Conservation (phyloP, 2,888 invertebrate species). For the Monochamus alternatus region DNA sequence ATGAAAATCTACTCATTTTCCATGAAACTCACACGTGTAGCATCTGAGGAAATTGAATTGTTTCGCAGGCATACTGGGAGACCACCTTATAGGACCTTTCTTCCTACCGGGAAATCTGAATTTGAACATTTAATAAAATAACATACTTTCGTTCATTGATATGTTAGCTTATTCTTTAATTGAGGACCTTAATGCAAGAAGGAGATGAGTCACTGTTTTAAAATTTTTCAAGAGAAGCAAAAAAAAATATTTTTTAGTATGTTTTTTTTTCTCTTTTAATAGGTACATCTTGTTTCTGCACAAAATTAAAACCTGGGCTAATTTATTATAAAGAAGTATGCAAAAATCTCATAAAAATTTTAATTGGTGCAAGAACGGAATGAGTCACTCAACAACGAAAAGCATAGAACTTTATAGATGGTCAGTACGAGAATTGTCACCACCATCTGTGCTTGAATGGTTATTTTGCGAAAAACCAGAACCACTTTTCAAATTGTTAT, state of each 20-base stretch:
- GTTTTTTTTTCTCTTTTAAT: background rate
- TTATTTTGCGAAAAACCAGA: background rate
- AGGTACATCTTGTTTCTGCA: background rate
- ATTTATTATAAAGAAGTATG: background rate
- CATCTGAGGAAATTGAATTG: too few relatives aligned
- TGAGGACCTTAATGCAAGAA: background rate
- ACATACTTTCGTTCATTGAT: too few relatives aligned
- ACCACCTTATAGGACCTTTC: too few relatives aligned
- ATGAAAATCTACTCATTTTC: too few relatives aligned
- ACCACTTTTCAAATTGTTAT: background rate
- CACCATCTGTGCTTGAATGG: conserved; percentile 2
- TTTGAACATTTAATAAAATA: too few relatives aligned
- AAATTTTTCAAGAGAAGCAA: background rate
- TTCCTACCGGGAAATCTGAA: too few relatives aligned
- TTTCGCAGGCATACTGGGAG: too few relatives aligned
- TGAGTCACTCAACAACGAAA: background rate
- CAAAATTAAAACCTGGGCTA: background rate
- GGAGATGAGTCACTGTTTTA: background rate
- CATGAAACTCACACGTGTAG: too few relatives aligned
- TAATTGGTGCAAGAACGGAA: background rate
- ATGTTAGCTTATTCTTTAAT: too few relatives aligned
- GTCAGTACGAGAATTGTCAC: background rate
- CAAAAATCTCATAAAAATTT: background rate
- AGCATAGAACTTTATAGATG: background rate
- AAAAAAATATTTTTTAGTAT: background rate